A percentile compares a stretch with the other conserved stretches of the same genome.
These are phyloP conservation scores for Sminthurinus signatus DNA, from an alignment of 1,140 invertebrate genomes.

Conservation along the genomic window DNA sequence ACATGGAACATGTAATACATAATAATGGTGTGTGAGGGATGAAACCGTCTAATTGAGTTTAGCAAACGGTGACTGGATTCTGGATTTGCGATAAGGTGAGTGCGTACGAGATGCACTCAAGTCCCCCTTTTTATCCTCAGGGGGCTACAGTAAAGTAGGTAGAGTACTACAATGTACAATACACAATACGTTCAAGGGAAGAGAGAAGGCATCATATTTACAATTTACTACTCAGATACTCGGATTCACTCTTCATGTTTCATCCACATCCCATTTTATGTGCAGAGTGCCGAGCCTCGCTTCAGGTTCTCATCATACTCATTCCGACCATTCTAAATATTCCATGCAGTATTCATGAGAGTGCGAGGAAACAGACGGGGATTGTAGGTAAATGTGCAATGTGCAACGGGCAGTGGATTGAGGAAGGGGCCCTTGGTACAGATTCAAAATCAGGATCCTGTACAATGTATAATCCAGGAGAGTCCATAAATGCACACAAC, in stretches of 20 bases:
- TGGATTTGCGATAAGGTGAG: constrained; percentile 23
- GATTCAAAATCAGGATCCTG: constrained; percentile 26
- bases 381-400: background rate
- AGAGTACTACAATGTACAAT: too few species aligned
- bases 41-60: constrained; percentile 31
- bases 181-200: too few species aligned
- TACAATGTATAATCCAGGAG: constrained; percentile 7
- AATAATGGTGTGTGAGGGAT: constrained; percentile 21
- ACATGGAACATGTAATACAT: too few species aligned
- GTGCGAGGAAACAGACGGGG: background rate
- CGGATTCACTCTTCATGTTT: background rate
- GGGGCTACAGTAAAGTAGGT: constrained; percentile 27
- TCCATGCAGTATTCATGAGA: background rate
- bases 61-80: constrained; percentile 32
- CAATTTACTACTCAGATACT: too few species aligned
- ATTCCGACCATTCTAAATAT: too few species aligned
- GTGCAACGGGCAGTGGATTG: too few species aligned
- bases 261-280: too few species aligned
- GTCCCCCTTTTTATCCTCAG: constrained; percentile 22
- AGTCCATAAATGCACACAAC: constrained; percentile 7
- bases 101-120: constrained; percentile 12
- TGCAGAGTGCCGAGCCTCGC: too few species aligned
- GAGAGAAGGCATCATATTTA: too few species aligned
- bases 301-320: background rate
- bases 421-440: background rate